Evolutionary conservation across 2,797 vertebrate genomes (phyloP).

Genomic region (Acomys russatus): DNA sequence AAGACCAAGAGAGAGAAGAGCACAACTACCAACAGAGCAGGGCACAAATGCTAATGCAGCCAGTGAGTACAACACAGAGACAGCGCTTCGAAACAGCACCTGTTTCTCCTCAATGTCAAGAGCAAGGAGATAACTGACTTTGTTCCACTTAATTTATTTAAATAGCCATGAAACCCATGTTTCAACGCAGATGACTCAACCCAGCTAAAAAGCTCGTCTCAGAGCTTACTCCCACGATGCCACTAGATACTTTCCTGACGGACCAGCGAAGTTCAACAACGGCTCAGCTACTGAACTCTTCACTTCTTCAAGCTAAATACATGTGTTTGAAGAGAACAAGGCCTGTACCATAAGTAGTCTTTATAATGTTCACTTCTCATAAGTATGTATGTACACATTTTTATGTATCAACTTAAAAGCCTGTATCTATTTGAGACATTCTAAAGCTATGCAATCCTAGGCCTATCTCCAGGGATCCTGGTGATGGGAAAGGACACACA

Average conservation of each 20-base stretch:
- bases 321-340: background rate
- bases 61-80: background rate
- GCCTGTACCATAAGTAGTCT: background rate
- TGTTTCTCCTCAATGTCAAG: slow-evolving; percentile 26
- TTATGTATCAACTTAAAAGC: background rate
- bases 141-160: slow-evolving; percentile 48
- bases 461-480: background rate
- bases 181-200: slow-evolving; percentile 64
- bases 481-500: slow-evolving; percentile 79
- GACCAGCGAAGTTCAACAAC: background rate
- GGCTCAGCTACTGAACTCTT: background rate
- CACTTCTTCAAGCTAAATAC: background rate
- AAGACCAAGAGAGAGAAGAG: slow-evolving; percentile 71
- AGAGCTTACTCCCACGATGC: slow-evolving; percentile 30
- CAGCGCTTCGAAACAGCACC: background rate
- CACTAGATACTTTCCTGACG: slow-evolving; percentile 10
- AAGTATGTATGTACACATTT: background rate
- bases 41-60: background rate
- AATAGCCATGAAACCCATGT: slow-evolving; percentile 45
- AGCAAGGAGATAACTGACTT: slow-evolving; percentile 21
- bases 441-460: background rate
- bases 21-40: background rate
- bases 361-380: background rate
- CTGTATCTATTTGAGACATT: background rate
- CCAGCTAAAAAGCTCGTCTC: slow-evolving; percentile 22